Evolutionary conservation across 2,888 invertebrate species (phyloP).

Genomic region (Phymatocera aterrima): DNA sequence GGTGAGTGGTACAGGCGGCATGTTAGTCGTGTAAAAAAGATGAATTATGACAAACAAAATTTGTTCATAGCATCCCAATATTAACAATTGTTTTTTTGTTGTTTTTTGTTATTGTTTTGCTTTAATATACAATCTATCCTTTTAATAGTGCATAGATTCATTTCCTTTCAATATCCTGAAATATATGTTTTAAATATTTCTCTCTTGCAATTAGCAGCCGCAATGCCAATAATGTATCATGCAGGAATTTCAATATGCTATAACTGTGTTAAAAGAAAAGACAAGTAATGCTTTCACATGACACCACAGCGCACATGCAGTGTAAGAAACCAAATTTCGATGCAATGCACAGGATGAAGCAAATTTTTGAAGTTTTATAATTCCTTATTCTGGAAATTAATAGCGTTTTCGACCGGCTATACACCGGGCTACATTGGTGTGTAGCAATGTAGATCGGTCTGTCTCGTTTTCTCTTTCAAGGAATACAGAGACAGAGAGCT

Average conservation of each 20-base stretch:
- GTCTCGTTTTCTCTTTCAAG: too few relatives aligned
- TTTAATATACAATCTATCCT: too few relatives aligned
- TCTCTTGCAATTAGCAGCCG: not conserved
- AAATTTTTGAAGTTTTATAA: too few relatives aligned
- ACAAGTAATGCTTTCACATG: too few relatives aligned
- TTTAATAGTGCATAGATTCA: not conserved
- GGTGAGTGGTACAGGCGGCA: constrained; percentile 70
- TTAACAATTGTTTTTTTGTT: not conserved
- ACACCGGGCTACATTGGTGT: too few relatives aligned
- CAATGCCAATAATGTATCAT: constrained; percentile 1
- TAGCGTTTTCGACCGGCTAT: too few relatives aligned
- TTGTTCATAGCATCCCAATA: constrained; percentile 25
- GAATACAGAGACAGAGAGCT: not conserved
- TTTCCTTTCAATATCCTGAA: constrained; percentile 27
- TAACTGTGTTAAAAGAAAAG: constrained; percentile 47
- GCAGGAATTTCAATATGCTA: not conserved
- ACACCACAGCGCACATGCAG: too few relatives aligned
- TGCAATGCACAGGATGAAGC: too few relatives aligned
- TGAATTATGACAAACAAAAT: constrained; percentile 48
- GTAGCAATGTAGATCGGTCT: too few relatives aligned
- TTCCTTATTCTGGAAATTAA: too few relatives aligned
- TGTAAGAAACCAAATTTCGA: not conserved
- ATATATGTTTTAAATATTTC: constrained; percentile 4
- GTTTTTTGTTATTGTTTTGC: not conserved
- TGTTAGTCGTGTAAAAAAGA: constrained; percentile 50